Conservation (phyloP, 2,888 invertebrate genomes). For the Machimus atricapillus region DNA sequence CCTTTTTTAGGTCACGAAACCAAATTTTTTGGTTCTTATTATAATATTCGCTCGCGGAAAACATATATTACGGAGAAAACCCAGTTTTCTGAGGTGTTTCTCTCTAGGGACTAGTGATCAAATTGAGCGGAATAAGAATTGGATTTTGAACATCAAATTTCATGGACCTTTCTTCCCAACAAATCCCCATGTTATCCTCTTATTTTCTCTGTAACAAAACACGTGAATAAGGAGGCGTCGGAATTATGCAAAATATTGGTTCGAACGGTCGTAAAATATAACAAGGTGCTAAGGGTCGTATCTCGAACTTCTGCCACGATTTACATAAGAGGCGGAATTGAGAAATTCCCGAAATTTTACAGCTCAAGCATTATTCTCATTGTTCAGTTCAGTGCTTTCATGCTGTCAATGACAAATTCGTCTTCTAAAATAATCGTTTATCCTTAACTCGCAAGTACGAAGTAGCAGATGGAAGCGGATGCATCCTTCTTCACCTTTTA, state of each 20-base stretch:
- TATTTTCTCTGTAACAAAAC: constrained; percentile 1
- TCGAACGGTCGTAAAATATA: not conserved
- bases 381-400: no score
- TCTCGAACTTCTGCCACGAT: not conserved
- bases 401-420: not conserved
- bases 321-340: not conserved
- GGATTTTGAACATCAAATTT: constrained; percentile 19
- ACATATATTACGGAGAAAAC: not conserved
- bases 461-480: not conserved
- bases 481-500: not conserved
- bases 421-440: not conserved
- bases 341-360: not conserved
- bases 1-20: not conserved
- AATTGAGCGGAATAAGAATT: not conserved
- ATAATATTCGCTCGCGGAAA: not conserved
- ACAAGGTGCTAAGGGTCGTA: not conserved
- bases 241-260: not conserved
- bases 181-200: not conserved
- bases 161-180: not conserved
- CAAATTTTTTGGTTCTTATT: not conserved
- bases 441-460: not conserved
- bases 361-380: not conserved
- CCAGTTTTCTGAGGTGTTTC: not conserved
- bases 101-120: not conserved
- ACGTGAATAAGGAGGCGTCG: not conserved